Conservation (phyloP, 2,797 vertebrate genomes). For the Onychomys torridus region DNA sequence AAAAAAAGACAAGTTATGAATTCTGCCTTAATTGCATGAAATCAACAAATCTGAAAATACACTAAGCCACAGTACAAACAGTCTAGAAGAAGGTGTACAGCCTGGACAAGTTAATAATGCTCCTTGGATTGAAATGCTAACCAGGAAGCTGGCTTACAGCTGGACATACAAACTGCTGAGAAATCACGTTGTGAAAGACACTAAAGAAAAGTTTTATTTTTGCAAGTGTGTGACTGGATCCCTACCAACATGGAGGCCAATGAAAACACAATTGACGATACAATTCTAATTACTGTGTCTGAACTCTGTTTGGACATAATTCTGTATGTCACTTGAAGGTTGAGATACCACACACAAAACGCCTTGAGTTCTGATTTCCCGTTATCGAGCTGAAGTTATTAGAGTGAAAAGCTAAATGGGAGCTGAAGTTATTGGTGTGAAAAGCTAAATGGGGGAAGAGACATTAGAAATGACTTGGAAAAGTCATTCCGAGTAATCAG, state of each 20-base stretch:
- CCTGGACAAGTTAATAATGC: constrained; percentile 62
- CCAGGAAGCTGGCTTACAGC: constrained; percentile 30
- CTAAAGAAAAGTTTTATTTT: constrained; percentile 72
- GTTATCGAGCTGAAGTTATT: background rate
- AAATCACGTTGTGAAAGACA: constrained; percentile 70
- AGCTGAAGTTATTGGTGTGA: background rate
- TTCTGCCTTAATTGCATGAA: constrained; percentile 63
- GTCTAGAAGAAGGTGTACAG: constrained; percentile 12
- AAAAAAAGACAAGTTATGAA: constrained; percentile 32
- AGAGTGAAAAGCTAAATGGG: constrained; percentile 32
- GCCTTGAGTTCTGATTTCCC: background rate
- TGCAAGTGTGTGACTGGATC: constrained; percentile 67
- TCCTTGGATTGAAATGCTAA: constrained; percentile 47
- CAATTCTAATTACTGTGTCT: constrained; percentile 54
- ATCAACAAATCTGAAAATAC: constrained; percentile 59
- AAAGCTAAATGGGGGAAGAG: background rate
- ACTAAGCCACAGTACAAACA: constrained; percentile 54
- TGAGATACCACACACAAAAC: constrained; percentile 63
- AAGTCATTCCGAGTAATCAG: background rate
- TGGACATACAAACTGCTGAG: constrained; percentile 22
- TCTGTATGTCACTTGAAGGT: background rate
- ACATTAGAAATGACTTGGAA: too few species aligned
- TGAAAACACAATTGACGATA: constrained; percentile 57
- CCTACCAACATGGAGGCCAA: constrained; percentile 64
- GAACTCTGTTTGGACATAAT: constrained; percentile 51